Base-by-base conservation (phyloP, 2,888 invertebrate genomes). In the Trissolcus brochymenae region DNA sequence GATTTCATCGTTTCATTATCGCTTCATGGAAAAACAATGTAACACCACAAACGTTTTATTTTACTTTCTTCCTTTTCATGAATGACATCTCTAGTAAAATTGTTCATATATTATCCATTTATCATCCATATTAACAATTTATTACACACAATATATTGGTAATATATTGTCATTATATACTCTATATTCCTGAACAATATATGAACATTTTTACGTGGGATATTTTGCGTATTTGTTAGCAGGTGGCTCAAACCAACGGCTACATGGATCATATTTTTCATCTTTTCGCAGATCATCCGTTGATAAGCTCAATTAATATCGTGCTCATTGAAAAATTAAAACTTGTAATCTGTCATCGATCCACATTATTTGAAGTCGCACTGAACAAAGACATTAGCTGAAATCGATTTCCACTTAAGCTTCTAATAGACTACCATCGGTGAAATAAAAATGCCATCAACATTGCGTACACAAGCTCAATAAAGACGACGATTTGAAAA, bases 321-420 rank as follows among this genome's bases (percentile, higher is more conserved):
- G 14, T 51, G 21, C 59, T 59, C 54, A 64, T 72, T 72, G 59
- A 59, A 57, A 72, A 72, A 67, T 74, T 61, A 74, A 67, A 62
- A 67, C 16, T 54, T 50, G 40, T 60, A 49, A 67, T 56, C 50
- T 49, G 66, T 55, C 60, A 56, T 56, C 55, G 50, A 16, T n/a
- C 17, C 46, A 29, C 46, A 64, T 53, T 43, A 16, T 55, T 56
- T 29, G 29, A 43, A 46, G 40, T 51, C n/a, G 55, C 40, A 25
- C 62, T 50, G 70, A 65, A 61, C 56, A 46, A 61, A 46, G 43
- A 19, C 59, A 77, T 72, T 67, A 62, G 46, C 41, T 50, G 60
- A 46, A 68, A 77, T 77, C 67, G 68, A 77, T 77, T 68, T 68
- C 61, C 77, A 77, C 73, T 77, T 73, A 77, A 55, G 50, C 43